These are phyloP conservation scores for Calephelis perditalis DNA, from an alignment of 2,888 invertebrate genomes.

Conservation along the genomic window DNA sequence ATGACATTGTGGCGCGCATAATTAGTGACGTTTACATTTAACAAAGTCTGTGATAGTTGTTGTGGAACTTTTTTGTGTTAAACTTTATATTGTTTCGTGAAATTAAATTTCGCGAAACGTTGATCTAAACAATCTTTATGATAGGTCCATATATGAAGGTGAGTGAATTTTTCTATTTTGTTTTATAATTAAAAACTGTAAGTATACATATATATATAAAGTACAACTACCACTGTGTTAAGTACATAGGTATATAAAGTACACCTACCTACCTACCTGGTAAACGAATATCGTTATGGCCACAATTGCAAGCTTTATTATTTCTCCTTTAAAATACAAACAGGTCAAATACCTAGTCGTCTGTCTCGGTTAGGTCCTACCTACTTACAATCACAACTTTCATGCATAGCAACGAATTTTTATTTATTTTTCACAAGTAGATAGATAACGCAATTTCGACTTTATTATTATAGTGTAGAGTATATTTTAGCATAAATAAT, in stretches of 20 bases:
- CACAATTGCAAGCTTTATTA: not conserved
- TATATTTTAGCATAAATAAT: no score
- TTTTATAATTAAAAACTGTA: not conserved
- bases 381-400: conserved; percentile 4
- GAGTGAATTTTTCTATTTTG: conserved; percentile 41
- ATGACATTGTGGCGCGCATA: conserved; percentile 51
- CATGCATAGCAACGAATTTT: no score
- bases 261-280: no score
- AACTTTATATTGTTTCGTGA: conserved; percentile 64
- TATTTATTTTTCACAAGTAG: no score
- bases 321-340: not conserved
- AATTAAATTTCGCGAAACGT: conserved; percentile 69
- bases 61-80: conserved; percentile 49
- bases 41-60: conserved; percentile 63
- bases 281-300: not conserved
- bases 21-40: conserved; percentile 45
- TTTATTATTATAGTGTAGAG: no score
- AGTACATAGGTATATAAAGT: no score
- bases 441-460: no score
- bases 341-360: conserved; percentile 2
- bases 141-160: conserved; percentile 78
- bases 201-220: no score
- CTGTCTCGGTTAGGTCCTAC: not conserved
- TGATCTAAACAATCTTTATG: conserved; percentile 67
- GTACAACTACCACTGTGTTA: no score